Conservation (phyloP, 2,797 vertebrate genomes). For the Phylloscopus collybita region DNA sequence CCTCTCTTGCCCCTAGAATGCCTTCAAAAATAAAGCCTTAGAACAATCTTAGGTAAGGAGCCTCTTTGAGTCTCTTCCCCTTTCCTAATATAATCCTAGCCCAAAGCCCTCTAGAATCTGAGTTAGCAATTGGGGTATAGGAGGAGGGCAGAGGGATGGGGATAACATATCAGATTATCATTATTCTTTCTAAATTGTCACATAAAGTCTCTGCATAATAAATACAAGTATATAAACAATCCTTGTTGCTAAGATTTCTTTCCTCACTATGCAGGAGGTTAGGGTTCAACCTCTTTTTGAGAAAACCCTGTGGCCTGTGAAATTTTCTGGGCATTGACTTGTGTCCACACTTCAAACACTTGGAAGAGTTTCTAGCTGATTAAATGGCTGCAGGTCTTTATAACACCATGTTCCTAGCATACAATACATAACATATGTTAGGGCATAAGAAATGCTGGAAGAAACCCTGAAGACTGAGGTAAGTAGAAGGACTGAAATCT, state of each 20-base stretch:
- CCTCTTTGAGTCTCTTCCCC: too few species aligned
- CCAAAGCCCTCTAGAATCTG: too few species aligned
- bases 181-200: not conserved
- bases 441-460: not conserved
- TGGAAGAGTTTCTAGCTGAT: not conserved
- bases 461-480: not conserved
- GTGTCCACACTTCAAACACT: not conserved
- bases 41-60: too few species aligned
- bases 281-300: not conserved
- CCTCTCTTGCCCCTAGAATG: too few species aligned
- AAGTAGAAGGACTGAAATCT: not conserved
- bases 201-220: not conserved
- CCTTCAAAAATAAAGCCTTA: too few species aligned
- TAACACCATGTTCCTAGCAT: not conserved
- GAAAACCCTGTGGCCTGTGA: not conserved
- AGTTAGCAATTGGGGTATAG: too few species aligned
- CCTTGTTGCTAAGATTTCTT: not conserved
- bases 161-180: too few species aligned
- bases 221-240: not conserved
- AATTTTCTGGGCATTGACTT: not conserved
- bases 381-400: not conserved
- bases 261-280: not conserved
- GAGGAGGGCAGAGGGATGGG: too few species aligned
- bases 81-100: too few species aligned
- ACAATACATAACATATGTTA: not conserved